These are phyloP conservation scores for Podilymbus podiceps DNA, from an alignment of 2,113 vertebrate genomes.

Conservation along the genomic window DNA sequence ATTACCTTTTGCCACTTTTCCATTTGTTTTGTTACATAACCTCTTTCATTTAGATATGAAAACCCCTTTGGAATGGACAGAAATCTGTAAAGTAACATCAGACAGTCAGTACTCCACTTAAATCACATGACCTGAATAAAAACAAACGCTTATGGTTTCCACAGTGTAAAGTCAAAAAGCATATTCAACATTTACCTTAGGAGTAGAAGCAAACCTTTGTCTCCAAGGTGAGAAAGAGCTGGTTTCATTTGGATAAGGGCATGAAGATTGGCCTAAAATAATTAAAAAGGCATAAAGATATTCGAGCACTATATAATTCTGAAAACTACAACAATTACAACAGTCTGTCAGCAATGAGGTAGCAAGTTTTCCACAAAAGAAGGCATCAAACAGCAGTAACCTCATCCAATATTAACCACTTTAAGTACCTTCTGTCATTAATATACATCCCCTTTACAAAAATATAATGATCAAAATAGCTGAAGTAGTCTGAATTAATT, in stretches of 20 bases:
- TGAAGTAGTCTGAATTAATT: not conserved
- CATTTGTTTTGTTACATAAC: constrained; percentile 91
- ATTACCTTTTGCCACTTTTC: constrained; percentile 94
- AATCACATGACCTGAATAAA: not conserved
- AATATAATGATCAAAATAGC: not conserved
- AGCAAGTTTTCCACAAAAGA: not conserved
- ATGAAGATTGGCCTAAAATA: constrained; percentile 88
- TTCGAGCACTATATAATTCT: not conserved
- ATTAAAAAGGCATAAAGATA: not conserved
- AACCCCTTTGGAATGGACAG: constrained; percentile 96
- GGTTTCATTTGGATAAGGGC: constrained; percentile 94
- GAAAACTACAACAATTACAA: not conserved
- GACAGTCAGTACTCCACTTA: not conserved
- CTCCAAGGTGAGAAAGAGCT: constrained; percentile 90
- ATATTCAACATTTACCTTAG: constrained; percentile 77
- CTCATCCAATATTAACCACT: not conserved
- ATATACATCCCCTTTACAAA: not conserved
- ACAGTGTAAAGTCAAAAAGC: not conserved
- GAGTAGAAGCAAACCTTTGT: constrained; percentile 91
- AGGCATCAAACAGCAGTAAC: not conserved
- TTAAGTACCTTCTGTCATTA: not conserved
- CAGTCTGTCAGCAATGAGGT: not conserved
- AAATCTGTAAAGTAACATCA: constrained; percentile 78
- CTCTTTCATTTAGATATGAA: constrained; percentile 92
- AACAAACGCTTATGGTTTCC: not conserved